Conservation (phyloP, 2,888 invertebrate species). For the Meiosimyza platycephala region DNA sequence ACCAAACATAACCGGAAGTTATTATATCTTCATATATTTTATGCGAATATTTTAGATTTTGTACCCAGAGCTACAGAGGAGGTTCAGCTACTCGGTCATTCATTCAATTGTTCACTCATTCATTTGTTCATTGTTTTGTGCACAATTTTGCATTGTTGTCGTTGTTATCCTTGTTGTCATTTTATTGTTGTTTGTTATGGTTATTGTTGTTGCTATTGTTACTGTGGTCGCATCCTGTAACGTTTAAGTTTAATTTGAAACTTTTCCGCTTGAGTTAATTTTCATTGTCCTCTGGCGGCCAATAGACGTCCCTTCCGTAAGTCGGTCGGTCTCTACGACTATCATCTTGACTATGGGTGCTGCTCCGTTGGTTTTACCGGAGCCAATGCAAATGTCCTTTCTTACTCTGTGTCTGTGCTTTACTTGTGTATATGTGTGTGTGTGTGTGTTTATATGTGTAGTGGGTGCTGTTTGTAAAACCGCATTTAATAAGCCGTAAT, state of each 20-base stretch:
- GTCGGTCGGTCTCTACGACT: not conserved
- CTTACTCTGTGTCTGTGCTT: not conserved
- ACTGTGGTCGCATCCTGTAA: slow-evolving; percentile 55
- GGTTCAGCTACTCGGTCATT: slow-evolving; percentile 40
- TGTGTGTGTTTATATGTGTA: not conserved
- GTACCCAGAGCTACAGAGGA: slow-evolving; percentile 42
- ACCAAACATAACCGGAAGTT: slow-evolving; percentile 63
- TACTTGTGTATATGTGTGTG: not conserved
- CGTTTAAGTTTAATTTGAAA: slow-evolving; percentile 65
- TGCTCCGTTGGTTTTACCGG: not conserved
- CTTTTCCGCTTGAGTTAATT: slow-evolving; percentile 64
- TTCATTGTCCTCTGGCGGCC: slow-evolving; percentile 54
- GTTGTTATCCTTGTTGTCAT: slow-evolving; percentile 29
- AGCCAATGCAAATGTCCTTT: not conserved
- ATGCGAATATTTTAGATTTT: slow-evolving; percentile 36
- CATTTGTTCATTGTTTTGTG: slow-evolving; percentile 20
- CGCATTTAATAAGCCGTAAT: slow-evolving; percentile 21
- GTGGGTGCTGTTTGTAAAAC: not conserved
- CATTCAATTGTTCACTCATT: slow-evolving; percentile 36
- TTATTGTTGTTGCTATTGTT: slow-evolving; percentile 36
- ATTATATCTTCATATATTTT: slow-evolving; percentile 63
- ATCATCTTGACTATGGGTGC: not conserved
- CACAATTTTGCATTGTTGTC: slow-evolving; percentile 10
- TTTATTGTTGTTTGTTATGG: slow-evolving; percentile 33
- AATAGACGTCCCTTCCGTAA: slow-evolving; percentile 40